phyloP scores from a whole-genome alignment of 2,113 vertebrate genomes.

The Chlorocebus sabaeus region DNA sequence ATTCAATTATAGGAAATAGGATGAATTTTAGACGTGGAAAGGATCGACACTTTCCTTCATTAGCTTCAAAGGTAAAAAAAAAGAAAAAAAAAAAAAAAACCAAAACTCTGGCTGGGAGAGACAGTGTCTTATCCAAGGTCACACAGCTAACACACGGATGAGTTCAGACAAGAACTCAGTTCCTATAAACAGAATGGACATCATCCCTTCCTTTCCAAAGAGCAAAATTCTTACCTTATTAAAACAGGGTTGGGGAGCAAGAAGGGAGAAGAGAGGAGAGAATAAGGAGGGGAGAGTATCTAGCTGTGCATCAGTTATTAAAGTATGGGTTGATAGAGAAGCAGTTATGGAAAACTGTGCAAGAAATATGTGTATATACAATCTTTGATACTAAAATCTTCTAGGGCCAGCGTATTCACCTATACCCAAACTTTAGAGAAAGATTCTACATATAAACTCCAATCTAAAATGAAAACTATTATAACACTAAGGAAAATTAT shows the following conservation, averaged over 20 bases:
- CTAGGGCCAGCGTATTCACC: neutral
- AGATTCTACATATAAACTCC: neutral
- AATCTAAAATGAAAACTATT: neutral
- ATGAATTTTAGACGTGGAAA: neutral
- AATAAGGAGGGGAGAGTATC: rapidly evolving
- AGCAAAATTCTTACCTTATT: neutral
- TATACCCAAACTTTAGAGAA: neutral
- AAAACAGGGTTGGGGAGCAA: neutral
- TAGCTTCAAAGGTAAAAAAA: neutral
- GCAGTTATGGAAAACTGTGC: neutral
- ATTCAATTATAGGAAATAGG: neutral
- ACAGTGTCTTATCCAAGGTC: neutral
- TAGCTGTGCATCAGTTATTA: neutral
- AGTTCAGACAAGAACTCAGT: neutral
- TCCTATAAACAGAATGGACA: neutral
- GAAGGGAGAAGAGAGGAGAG: neutral
- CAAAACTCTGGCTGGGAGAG: neutral
- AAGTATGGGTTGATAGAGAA: neutral
- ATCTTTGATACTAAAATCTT: neutral
- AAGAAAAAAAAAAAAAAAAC: neutral
- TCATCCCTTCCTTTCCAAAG: neutral
- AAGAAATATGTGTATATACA: neutral
- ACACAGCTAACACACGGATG: neutral
- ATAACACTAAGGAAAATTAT: neutral
- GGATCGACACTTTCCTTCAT: neutral